A percentile compares a stretch with the other conserved stretches of the same genome.
These are phyloP conservation scores for Chouioia cunea DNA, from an alignment of 2,888 invertebrate species.

Conservation along the genomic window DNA sequence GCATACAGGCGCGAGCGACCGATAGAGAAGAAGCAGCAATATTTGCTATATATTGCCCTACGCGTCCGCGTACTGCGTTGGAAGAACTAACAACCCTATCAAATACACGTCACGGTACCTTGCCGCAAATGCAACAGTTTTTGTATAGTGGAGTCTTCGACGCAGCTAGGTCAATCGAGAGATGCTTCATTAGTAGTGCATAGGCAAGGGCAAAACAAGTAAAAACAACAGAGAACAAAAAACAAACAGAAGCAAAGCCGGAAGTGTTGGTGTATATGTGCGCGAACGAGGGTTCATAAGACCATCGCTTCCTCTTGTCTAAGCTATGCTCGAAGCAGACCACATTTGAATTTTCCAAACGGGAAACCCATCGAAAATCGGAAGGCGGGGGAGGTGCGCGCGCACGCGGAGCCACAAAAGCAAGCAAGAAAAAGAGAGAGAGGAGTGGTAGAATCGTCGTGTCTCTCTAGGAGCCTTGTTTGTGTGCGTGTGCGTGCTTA, in stretches of 20 bases:
- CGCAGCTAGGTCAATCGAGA: too few species aligned
- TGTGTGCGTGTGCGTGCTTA: neutral
- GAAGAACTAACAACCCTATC: conserved; percentile 29
- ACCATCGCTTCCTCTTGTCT: too few species aligned
- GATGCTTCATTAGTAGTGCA: too few species aligned
- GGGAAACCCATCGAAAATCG: conserved; percentile 2
- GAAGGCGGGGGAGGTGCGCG: conserved; percentile 31
- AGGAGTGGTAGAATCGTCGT: neutral
- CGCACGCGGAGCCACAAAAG: conserved; percentile 39
- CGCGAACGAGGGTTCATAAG: neutral
- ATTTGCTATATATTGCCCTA: conserved; percentile 24
- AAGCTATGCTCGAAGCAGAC: too few species aligned
- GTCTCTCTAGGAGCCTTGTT: neutral
- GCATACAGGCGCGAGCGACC: neutral
- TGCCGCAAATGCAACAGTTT: too few species aligned
- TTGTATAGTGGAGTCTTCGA: too few species aligned
- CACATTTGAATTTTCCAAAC: too few species aligned
- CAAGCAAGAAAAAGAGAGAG: conserved; percentile 8
- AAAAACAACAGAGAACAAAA: too few species aligned
- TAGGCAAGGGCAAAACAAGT: too few species aligned
- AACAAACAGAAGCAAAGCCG: too few species aligned
- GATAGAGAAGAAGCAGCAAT: conserved; percentile 13
- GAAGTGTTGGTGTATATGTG: too few species aligned
- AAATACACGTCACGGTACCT: too few species aligned
- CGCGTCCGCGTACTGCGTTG: conserved; percentile 41